These are phyloP conservation scores for Nannobrachium achirus DNA, from an alignment of 2,113 vertebrate species.

Conservation along the genomic window DNA sequence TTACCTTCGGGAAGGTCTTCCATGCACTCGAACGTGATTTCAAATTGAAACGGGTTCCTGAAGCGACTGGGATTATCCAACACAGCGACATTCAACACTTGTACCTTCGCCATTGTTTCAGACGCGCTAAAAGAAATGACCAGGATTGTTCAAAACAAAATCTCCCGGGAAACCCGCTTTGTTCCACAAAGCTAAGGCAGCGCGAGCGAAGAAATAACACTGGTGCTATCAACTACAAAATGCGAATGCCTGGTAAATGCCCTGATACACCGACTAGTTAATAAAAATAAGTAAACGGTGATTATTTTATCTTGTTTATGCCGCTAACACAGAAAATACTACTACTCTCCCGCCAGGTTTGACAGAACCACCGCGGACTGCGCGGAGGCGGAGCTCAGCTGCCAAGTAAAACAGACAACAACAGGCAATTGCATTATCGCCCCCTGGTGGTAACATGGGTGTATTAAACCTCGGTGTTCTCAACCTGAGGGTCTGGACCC, in stretches of 20 bases:
- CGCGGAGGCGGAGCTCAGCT: too few relatives aligned
- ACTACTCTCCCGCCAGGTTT: too few relatives aligned
- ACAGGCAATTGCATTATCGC: too few relatives aligned
- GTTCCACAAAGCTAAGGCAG: neutral
- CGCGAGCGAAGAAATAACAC: neutral
- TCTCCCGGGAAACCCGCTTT: conserved; percentile 45
- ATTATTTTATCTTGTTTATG: too few relatives aligned
- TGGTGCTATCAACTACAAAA: neutral
- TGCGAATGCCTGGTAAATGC: neutral
- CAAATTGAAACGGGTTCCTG: conserved; percentile 92
- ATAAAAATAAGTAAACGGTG: too few relatives aligned
- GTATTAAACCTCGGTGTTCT: too few relatives aligned
- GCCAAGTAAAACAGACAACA: too few relatives aligned
- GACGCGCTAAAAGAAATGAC: conserved; percentile 37
- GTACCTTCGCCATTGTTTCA: conserved; percentile 89
- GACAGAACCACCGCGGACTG: too few relatives aligned
- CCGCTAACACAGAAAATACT: too few relatives aligned
- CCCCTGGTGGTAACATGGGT: too few relatives aligned
- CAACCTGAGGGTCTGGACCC: too few relatives aligned
- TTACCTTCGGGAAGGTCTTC: conserved; percentile 90
- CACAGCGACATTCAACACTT: conserved; percentile 89
- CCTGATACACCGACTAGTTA: too few relatives aligned
- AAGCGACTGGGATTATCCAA: conserved; percentile 92
- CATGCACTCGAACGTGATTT: conserved; percentile 93
- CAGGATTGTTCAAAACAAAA: conserved; percentile 45